These are phyloP conservation scores for Bugulina stolonifera DNA, from an alignment of 2,888 invertebrate genomes.

Conservation along the genomic window DNA sequence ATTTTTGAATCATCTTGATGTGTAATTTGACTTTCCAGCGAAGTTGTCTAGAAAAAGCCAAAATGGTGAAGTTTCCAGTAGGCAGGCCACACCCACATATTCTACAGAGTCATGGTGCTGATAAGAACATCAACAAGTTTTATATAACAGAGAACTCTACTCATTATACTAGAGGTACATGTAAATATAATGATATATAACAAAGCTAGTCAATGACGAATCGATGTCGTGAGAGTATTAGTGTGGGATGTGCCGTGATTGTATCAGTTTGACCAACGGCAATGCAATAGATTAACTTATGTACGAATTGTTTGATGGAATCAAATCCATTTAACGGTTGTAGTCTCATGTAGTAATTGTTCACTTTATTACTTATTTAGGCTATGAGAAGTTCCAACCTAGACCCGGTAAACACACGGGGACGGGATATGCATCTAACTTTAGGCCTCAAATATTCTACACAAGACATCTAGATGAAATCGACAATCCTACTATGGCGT, in stretches of 20 bases:
- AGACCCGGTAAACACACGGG: conserved; percentile 46
- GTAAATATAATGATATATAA: no score
- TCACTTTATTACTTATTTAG: conserved; percentile 29
- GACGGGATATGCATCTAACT: conserved; percentile 51
- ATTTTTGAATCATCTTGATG: no score
- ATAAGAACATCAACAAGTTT: conserved; percentile 51
- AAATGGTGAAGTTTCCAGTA: conserved; percentile 23
- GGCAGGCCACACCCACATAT: conserved; percentile 37
- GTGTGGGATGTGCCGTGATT: no score
- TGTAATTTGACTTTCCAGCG: no score
- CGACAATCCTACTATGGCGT: conserved; percentile 52
- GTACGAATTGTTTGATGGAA: no score
- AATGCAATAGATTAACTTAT: no score
- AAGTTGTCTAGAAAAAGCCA: no score
- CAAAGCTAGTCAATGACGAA: no score
- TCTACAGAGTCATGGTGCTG: conserved; percentile 47
- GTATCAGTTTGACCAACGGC: no score
- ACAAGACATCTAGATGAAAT: conserved; percentile 45
- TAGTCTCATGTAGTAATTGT: no score
- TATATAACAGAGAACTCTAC: conserved; percentile 50
- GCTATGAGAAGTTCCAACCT: conserved; percentile 47
- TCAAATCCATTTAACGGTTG: no score
- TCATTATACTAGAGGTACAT: conserved; percentile 43
- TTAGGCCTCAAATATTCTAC: conserved; percentile 50
- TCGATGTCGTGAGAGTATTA: no score